These are phyloP conservation scores for Poeciliopsis presidionis DNA, from an alignment of 2,797 vertebrate species.

Conservation along the genomic window DNA sequence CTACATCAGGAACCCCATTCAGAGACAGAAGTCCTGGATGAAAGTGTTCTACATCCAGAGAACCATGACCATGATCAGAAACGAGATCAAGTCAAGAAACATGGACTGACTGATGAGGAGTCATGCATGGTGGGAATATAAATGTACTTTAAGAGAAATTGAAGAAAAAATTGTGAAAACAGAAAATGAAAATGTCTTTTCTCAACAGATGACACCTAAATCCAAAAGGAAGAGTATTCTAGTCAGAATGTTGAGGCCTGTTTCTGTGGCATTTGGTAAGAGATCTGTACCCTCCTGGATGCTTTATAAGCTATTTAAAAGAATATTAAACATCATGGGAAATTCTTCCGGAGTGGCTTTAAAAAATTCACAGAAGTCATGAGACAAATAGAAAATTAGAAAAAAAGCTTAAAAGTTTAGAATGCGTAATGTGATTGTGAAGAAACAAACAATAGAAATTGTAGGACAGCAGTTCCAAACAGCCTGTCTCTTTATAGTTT, in stretches of 20 bases:
- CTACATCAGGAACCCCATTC: conserved; percentile 79
- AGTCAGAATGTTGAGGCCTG: conserved; percentile 93
- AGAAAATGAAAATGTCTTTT: background rate
- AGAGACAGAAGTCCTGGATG: conserved; percentile 86
- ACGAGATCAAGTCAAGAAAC: conserved; percentile 72
- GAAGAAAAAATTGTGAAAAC: background rate
- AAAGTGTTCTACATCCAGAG: conserved; percentile 79
- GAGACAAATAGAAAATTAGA: background rate
- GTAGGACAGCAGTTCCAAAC: background rate
- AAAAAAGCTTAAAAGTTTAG: background rate
- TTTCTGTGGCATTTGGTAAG: conserved; percentile 95
- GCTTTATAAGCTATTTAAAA: background rate
- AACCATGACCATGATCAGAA: conserved; percentile 62
- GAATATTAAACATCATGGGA: background rate
- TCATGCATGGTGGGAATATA: conserved; percentile 83
- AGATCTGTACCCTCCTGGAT: conserved; percentile 5
- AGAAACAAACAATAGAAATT: background rate
- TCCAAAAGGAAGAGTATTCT: conserved; percentile 97
- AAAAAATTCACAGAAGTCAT: background rate
- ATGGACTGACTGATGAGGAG: conserved; percentile 84
- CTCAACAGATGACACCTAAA: conserved; percentile 88
- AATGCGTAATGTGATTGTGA: background rate
- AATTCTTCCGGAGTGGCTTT: background rate
- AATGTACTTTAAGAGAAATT: background rate
- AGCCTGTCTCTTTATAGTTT: background rate